A percentile compares a stretch with the other conserved stretches of the same genome.
phyloP scores from a whole-genome alignment of 2,797 vertebrate genomes.

The Oreonectes daqikongensis region DNA sequence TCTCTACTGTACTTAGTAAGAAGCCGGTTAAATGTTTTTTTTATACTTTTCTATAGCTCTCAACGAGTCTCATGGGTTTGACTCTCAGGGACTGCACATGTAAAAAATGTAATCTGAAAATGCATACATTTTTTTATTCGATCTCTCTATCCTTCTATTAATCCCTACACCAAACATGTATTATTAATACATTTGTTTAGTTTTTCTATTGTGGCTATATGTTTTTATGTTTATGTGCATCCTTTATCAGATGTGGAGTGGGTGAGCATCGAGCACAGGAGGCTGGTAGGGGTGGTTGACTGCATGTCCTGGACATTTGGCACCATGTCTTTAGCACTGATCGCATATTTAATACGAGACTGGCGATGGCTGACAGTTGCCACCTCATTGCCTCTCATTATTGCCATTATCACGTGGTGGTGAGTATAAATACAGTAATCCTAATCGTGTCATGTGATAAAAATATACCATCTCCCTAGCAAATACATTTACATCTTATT shows the following conservation, averaged over 20 bases:
- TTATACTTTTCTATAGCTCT: too few species aligned
- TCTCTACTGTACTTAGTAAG: conserved; percentile 63
- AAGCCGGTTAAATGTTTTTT: background rate
- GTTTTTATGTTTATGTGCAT: background rate
- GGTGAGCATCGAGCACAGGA: conserved; percentile 78
- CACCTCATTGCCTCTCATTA: conserved; percentile 73
- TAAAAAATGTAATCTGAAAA: too few species aligned
- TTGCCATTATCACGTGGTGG: conserved; percentile 76
- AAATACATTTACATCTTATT: background rate
- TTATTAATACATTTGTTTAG: too few species aligned
- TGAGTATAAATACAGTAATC: conserved; percentile 59
- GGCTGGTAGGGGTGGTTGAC: conserved; percentile 73
- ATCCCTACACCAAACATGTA: too few species aligned
- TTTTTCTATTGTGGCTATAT: too few species aligned
- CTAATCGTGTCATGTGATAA: background rate
- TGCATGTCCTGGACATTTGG: conserved; percentile 77
- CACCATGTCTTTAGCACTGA: conserved; percentile 49
- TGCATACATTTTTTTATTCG: too few species aligned
- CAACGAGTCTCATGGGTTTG: too few species aligned
- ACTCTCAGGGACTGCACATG: too few species aligned
- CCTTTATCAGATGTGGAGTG: conserved; percentile 76
- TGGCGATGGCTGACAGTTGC: conserved; percentile 62
- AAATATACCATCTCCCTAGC: background rate
- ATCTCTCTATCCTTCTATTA: too few species aligned
- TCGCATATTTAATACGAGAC: conserved; percentile 63